Conservation (phyloP, 2,888 invertebrate genomes). For the Mythimna pallens region DNA sequence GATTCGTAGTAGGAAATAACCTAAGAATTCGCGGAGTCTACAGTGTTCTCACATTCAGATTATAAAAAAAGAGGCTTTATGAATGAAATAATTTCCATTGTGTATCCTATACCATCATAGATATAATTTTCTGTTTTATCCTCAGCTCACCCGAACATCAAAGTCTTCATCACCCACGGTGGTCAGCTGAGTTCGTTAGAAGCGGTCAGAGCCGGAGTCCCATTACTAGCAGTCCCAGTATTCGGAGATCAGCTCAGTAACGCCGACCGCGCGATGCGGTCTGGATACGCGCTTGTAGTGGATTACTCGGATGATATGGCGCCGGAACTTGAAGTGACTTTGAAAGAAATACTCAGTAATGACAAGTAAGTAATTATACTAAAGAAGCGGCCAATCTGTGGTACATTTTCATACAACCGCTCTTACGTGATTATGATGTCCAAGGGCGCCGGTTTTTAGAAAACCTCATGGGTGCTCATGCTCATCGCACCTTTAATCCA, state of each 20-base stretch:
- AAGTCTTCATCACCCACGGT: constrained; percentile 76
- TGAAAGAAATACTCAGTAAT: constrained; percentile 72
- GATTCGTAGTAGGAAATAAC: too few species aligned
- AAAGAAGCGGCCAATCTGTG: too few species aligned
- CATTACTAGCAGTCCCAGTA: constrained; percentile 77
- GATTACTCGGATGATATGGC: constrained; percentile 67
- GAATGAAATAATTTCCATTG: too few species aligned
- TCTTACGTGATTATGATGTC: too few species aligned
- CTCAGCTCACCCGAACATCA: constrained; percentile 73
- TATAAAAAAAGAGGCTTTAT: too few species aligned
- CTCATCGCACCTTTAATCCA: too few species aligned
- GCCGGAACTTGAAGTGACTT: constrained; percentile 62
- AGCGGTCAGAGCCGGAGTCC: constrained; percentile 75
- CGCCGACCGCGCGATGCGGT: constrained; percentile 67
- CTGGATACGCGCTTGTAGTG: constrained; percentile 72
- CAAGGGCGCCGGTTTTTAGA: too few species aligned
- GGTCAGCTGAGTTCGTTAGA: constrained; percentile 75
- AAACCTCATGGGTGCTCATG: too few species aligned
- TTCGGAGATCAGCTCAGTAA: constrained; percentile 81
- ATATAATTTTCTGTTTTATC: not conserved
- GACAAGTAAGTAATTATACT: constrained; percentile 65
- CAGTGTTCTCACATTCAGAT: too few species aligned
- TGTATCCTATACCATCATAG: too few species aligned
- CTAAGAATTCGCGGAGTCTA: too few species aligned
- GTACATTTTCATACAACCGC: too few species aligned